These are phyloP conservation scores for Falco columbarius DNA, from an alignment of 2,797 vertebrate species.

Conservation along the genomic window DNA sequence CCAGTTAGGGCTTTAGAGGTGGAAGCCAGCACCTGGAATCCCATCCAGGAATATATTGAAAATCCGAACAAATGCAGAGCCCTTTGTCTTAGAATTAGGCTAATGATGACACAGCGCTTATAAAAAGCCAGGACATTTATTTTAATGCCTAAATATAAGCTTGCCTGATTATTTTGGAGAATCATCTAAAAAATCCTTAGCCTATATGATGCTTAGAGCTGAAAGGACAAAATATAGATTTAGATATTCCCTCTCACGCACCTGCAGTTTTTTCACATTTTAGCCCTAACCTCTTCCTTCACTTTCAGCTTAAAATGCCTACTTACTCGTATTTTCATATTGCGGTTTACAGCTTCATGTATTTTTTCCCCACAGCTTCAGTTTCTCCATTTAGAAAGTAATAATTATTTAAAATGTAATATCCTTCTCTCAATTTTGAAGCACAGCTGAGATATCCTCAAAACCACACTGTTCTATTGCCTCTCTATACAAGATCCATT, in stretches of 20 bases:
- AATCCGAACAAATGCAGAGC: neutral
- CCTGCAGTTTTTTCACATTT: neutral
- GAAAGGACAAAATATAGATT: neutral
- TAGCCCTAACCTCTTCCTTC: neutral
- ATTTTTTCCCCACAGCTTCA: neutral
- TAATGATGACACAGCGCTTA: neutral
- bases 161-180: neutral
- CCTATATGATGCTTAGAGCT: neutral
- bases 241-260: neutral
- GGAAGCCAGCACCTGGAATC: neutral
- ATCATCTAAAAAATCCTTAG: neutral
- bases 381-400: neutral
- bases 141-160: neutral
- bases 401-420: slow-evolving; percentile 40
- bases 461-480: neutral
- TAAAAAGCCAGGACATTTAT: neutral
- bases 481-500: slow-evolving; percentile 38
- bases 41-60: neutral
- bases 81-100: neutral
- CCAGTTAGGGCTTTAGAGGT: neutral
- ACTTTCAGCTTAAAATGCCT: slow-evolving; percentile 1
- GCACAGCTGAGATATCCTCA: neutral
- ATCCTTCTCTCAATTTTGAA: neutral
- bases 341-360: neutral
- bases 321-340: neutral